Evolutionary conservation across 2,797 vertebrate genomes (phyloP), one percentile per base, ranked within the genome.

Genomic region (Picus viridis): DNA sequence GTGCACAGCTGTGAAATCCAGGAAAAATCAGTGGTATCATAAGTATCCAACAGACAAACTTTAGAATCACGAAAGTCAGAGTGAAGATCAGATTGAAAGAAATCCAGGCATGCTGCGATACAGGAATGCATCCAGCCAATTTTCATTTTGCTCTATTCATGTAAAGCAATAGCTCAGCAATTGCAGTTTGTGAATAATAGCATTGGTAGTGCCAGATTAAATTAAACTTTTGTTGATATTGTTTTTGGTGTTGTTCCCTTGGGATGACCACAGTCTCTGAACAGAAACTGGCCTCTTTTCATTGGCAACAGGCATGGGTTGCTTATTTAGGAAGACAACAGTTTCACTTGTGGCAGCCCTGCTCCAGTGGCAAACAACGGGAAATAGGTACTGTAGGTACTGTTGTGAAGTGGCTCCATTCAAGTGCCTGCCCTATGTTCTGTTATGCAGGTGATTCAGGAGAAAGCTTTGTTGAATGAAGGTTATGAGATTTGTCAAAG

Each of bases 121-220:
- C 4, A 20, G 58, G 86, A 95, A 61, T 41, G 14, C 12, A 16
- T 83, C 61, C 84, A 89, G 76, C 63, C 90, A 92, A 87, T 91
- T 92, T 92, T 96, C 59, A 94, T 96, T 96, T 95, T 85, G 23
- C 47, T 47, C 62, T 95, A 94, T 96, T 96, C 81, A 93, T 90
- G 56, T 53, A 43, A 80, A 93, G 83, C 90, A 91, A 87, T 88
- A 85, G 51, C 27, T 82, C 80, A 80, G 86, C 83, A 83, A 90
- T 77, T 91, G 39, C 78, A 89, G 58, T 41, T 59, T 62, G 62
- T 75, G 81, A 84, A 74, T 92, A 90, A 85, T 80, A 61, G 56
- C 24, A 57, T 49, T 83, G 32, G n/a, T 89, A 71, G 54, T 85
- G 83, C 91, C 93, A 91, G 88, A 93, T 77, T 87, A 72, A 92